Conservation (phyloP, 2,888 invertebrate species). For the Unio delphinus region DNA sequence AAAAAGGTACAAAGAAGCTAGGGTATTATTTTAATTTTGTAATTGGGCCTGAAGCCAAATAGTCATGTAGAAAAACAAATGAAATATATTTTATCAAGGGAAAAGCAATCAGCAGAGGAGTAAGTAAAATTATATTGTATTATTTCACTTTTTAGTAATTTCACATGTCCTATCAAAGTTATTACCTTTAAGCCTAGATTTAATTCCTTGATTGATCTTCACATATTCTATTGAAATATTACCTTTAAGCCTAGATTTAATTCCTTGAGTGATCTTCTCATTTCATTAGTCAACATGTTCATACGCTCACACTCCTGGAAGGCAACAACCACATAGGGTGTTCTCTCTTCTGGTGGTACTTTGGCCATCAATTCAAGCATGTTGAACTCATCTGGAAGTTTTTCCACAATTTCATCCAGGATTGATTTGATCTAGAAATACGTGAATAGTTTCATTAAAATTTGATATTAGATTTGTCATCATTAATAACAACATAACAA, state of each 20-base stretch:
- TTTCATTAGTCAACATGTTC: constrained; percentile 92
- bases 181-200: constrained; percentile 91
- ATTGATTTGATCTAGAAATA: constrained; percentile 86
- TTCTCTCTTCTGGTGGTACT: constrained; percentile 87
- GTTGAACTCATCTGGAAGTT: constrained; percentile 95
- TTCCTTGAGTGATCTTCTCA: constrained; percentile 91
- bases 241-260: constrained; percentile 94
- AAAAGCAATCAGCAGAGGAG: no score
- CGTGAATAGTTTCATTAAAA: not conserved
- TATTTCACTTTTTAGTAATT: no score
- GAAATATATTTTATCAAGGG: no score
- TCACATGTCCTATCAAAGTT: no score
- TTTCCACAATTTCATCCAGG: constrained; percentile 94
- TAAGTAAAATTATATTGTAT: no score
- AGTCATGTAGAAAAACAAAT: no score
- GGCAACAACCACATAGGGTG: constrained; percentile 93
- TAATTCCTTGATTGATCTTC: constrained; percentile 74
- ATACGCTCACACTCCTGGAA: constrained; percentile 93
- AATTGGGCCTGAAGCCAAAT: no score
- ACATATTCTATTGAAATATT: constrained; percentile 7
- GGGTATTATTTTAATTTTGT: no score
- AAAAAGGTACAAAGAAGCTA: no score
- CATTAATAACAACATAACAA: no score
- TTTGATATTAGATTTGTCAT: no score
- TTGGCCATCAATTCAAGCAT: constrained; percentile 96